A percentile compares a stretch with the other conserved stretches of the same genome.
Evolutionary conservation across 1,140 invertebrate genomes (phyloP).

Genomic region (Trinorchestia longiramus): DNA sequence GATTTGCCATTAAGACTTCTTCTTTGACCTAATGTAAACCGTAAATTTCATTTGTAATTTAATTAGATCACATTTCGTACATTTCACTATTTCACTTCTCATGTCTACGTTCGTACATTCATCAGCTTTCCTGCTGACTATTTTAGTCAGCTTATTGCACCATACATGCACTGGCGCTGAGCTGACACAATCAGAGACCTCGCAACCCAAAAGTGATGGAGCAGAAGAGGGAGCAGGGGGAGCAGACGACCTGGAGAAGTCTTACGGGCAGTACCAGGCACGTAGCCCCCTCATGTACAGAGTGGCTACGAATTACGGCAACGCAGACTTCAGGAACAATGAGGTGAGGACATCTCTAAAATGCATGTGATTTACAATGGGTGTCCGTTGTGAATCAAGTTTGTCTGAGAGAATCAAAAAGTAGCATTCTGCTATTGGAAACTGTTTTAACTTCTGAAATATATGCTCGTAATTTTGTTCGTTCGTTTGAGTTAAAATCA

Average conservation of each 20-base stretch:
- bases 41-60: no score
- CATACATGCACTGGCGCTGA: neutral
- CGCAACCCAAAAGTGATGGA: neutral
- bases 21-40: no score
- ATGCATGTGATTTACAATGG: no score
- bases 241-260: neutral
- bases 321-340: neutral
- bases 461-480: no score
- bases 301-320: conserved; percentile 4
- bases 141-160: neutral
- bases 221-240: neutral
- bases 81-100: no score
- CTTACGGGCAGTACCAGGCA: conserved; percentile 23
- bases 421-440: no score
- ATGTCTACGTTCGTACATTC: neutral
- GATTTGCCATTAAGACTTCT: no score
- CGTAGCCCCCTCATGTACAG: conserved; percentile 48
- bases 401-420: no score
- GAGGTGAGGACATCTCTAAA: neutral
- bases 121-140: neutral
- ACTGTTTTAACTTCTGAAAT: no score
- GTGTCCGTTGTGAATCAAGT: no score
- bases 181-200: neutral
- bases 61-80: no score
- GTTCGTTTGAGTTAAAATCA: no score